A percentile compares a stretch with the other conserved stretches of the same genome.
Conservation (phyloP, 1,140 invertebrate species). For the Plodia interpunctella region DNA sequence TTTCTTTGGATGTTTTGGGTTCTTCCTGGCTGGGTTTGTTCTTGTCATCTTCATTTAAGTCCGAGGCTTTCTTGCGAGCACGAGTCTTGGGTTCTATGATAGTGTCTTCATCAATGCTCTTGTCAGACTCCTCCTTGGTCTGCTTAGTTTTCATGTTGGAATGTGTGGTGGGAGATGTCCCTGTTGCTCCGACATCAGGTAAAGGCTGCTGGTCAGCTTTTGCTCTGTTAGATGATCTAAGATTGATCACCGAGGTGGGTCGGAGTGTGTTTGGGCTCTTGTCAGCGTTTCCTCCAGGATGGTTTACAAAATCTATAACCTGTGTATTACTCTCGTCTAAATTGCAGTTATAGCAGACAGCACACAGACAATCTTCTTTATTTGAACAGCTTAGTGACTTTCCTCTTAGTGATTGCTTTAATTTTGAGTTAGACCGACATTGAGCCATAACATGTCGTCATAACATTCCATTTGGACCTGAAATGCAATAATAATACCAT, state of each 20-base stretch:
- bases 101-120: conserved; percentile 64
- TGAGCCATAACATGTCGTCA: conserved; percentile 36
- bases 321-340: conserved; percentile 1
- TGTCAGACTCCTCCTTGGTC: conserved; percentile 64
- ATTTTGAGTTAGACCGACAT: conserved; percentile 33
- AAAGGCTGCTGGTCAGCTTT: conserved; percentile 41
- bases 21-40: conserved; percentile 58
- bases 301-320: conserved; percentile 14
- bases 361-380: conserved; percentile 23
- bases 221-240: conserved; percentile 28
- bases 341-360: neutral
- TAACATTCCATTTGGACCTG: conserved; percentile 47
- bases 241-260: conserved; percentile 21
- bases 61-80: conserved; percentile 66
- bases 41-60: conserved; percentile 57
- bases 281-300: conserved; percentile 11
- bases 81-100: conserved; percentile 66
- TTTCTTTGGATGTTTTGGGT: conserved; percentile 60
- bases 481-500: conserved; percentile 33
- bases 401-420: conserved; percentile 25
- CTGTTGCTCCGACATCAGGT: conserved; percentile 71
- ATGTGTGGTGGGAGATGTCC: conserved; percentile 57
- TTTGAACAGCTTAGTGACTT: conserved; percentile 14
- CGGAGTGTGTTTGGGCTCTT: conserved; percentile 13
- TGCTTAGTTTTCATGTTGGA: conserved; percentile 76